These are phyloP conservation scores for Scartelaos histophorus DNA, from an alignment of 2,113 vertebrate genomes.

Conservation along the genomic window DNA sequence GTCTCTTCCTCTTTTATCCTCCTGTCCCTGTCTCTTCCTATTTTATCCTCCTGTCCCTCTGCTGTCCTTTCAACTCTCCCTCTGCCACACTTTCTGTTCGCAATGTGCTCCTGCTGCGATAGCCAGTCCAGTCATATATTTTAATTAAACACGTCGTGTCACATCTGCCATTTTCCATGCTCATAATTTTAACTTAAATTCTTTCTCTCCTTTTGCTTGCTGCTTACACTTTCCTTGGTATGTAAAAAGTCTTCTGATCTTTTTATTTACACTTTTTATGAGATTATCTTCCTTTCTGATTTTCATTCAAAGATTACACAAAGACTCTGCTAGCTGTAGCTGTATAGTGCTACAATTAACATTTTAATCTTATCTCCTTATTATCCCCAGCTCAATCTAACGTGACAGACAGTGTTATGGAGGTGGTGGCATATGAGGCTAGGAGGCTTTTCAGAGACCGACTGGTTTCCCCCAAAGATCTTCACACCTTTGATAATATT, in stretches of 20 bases:
- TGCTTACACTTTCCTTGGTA: conserved; percentile 41
- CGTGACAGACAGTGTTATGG: conserved; percentile 85
- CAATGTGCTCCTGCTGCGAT: conserved; percentile 65
- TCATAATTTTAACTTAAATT: conserved; percentile 46
- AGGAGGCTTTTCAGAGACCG: conserved; percentile 90
- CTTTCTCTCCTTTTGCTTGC: conserved; percentile 23
- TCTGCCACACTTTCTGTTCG: conserved; percentile 47
- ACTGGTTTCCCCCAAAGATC: conserved; percentile 86
- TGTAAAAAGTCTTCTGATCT: conserved; percentile 33
- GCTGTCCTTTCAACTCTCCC: conserved; percentile 47
- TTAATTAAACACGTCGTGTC: conserved; percentile 61
- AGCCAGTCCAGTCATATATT: conserved; percentile 60
- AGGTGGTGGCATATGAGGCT: conserved; percentile 91
- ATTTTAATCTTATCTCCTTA: background rate
- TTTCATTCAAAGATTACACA: background rate
- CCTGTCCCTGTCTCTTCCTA: conserved; percentile 31
- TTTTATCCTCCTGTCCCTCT: conserved; percentile 51
- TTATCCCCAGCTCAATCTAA: conserved; percentile 76
- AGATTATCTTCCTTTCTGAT: background rate
- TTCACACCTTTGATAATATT: conserved; percentile 87
- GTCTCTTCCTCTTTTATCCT: conserved; percentile 44
- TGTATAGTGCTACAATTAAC: background rate
- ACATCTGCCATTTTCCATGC: conserved; percentile 47
- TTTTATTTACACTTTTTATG: conserved; percentile 10
- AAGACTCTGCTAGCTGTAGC: background rate